Base-by-base conservation (phyloP, 2,888 invertebrate genomes). In the Lasioglossum villosulum region DNA sequence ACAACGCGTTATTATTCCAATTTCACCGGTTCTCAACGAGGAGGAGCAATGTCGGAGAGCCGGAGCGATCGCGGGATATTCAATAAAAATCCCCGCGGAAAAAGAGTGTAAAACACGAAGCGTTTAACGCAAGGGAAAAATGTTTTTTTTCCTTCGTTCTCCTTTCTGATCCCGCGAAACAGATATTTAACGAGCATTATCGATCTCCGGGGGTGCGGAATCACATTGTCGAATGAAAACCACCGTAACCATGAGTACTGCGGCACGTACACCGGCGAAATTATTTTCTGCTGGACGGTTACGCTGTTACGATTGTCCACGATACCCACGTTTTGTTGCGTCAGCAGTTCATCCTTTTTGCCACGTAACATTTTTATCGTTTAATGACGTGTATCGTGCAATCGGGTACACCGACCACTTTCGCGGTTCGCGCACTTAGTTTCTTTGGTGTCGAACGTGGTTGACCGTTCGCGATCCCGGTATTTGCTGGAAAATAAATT, bases 331-430 rank as follows among this genome's bases (percentile, higher is more conserved):
- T 75, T 83, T 75, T 56, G 63, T 81, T 75, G 81, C 39, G 63
- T 75, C 83, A 76, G 81, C 75, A 63, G 27, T 75, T 72, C 63
- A 63, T 72, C 83, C 39, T 75, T 81, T 70, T 39, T 39, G 42
- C 71, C 19, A 39, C 23, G 75, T 23, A 72, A 71, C 83, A 83
- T 82, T 81, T 82, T 82, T 42, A 72, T 66, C 81, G 81, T 68
- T 83, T 83, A 83, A 83, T 83, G 83, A 81, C 82, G 75, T 56
- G 71, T 42, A 34, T 27, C 80, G 66, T 66, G 27, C 72, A 82
- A 82, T 52, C 74, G 77, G 5, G 59, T 82, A 82, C 56, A 75
- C 78, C 74, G 74, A 75, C 48, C 75, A 71, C 71, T 78, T 78
- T 68, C 68, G 37, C 19, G 66, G 4, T 45, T 48, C 66, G 14